These are phyloP conservation scores for Protobothrops flavoviridis DNA, from an alignment of 2,113 vertebrate species.

Conservation along the genomic window DNA sequence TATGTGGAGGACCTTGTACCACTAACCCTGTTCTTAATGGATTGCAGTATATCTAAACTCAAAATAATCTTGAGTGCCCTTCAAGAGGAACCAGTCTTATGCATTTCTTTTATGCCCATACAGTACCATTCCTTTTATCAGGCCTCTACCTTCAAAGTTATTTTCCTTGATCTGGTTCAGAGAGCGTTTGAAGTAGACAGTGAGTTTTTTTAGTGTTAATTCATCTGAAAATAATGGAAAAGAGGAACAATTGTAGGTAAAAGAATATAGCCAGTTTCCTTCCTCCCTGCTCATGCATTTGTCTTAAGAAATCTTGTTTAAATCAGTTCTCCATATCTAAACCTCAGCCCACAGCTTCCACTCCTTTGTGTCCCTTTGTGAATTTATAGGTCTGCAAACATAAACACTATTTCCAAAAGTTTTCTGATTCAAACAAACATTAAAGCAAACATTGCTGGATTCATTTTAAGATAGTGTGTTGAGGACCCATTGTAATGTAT, in stretches of 20 bases:
- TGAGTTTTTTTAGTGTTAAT: not conserved
- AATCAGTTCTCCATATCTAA: not conserved
- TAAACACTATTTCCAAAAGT: not conserved
- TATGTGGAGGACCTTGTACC: not conserved
- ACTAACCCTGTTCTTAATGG: not conserved
- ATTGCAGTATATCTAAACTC: not conserved
- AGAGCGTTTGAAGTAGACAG: slow-evolving; percentile 7
- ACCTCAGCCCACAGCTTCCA: not conserved
- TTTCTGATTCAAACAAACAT: not conserved
- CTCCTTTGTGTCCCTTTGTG: not conserved
- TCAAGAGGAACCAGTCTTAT: not conserved
- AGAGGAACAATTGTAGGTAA: not conserved
- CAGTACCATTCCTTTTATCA: not conserved
- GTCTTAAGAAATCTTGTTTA: not conserved
- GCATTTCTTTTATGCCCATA: not conserved
- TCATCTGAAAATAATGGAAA: slow-evolving; percentile 15
- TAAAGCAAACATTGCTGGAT: not conserved
- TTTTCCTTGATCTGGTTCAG: slow-evolving; percentile 21
- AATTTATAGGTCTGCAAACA: not conserved
- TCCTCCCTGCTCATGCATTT: not conserved
- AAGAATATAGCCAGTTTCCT: not conserved
- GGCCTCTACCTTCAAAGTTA: not conserved
- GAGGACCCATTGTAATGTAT: not conserved
- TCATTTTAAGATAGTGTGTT: not conserved
- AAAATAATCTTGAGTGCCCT: not conserved